Conservation (phyloP, 2,113 vertebrate genomes). For the Boleophthalmus pectinirostris region DNA sequence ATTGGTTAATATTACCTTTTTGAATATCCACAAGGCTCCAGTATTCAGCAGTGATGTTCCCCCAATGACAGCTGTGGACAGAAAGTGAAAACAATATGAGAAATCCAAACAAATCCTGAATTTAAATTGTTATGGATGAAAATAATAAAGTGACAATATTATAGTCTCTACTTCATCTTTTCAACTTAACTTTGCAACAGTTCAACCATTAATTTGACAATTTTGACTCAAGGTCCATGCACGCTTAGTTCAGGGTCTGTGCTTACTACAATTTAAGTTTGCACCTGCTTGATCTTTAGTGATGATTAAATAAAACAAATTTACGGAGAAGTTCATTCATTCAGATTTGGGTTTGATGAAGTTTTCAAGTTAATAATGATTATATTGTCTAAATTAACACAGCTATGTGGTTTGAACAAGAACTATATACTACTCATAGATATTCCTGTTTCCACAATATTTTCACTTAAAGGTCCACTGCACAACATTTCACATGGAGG, state of each 20-base stretch:
- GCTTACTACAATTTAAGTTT: neutral
- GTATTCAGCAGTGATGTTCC: neutral
- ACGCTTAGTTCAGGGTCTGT: neutral
- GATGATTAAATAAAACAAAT: neutral
- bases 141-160: neutral
- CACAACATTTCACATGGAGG: too few species aligned
- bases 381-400: too few species aligned
- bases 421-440: too few species aligned
- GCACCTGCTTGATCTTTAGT: neutral
- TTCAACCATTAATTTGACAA: neutral
- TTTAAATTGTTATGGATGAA: neutral
- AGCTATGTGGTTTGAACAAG: too few species aligned
- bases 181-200: neutral
- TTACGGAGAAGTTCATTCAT: neutral
- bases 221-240: neutral
- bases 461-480: too few species aligned
- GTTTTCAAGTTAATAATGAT: too few species aligned
- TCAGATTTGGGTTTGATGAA: too few species aligned
- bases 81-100: neutral
- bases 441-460: too few species aligned
- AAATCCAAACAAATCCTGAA: neutral
- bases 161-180: neutral
- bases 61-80: conserved; percentile 20
- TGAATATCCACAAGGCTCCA: neutral
- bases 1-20: conserved; percentile 19